Evolutionary conservation across 2,797 vertebrate species (phyloP).

Genomic region (Eulemur albifrons): DNA sequence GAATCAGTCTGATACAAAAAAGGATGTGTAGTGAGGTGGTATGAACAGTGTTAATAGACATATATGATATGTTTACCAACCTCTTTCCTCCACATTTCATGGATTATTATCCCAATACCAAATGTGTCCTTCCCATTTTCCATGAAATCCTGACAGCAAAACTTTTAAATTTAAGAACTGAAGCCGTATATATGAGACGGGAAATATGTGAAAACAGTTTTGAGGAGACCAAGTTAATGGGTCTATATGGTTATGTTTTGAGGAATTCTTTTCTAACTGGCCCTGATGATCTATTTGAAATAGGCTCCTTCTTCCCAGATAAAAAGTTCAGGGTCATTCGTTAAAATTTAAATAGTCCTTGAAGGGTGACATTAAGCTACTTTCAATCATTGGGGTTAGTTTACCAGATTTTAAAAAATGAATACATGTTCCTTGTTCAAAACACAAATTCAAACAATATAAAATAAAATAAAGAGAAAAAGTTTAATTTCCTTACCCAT

Average conservation of each 20-base stretch:
- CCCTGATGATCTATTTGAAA: not conserved
- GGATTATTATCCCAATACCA: not conserved
- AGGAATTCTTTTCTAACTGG: not conserved
- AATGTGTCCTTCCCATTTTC: not conserved
- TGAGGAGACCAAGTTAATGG: not conserved
- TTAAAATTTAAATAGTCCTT: not conserved
- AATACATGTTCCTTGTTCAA: not conserved
- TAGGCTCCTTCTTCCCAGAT: not conserved
- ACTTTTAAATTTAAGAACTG: not conserved
- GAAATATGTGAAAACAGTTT: not conserved
- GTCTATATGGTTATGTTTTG: not conserved
- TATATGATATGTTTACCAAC: not conserved
- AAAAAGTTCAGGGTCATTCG: not conserved
- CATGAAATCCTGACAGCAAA: not conserved
- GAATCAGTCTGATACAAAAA: not conserved
- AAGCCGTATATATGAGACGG: not conserved
- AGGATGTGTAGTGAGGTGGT: not conserved
- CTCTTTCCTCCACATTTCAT: not conserved
- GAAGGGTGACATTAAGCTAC: not conserved
- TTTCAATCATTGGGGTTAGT: not conserved
- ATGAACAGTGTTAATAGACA: not conserved
- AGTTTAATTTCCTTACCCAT: not conserved
- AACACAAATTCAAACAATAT: not conserved
- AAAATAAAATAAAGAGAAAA: conserved; percentile 5
- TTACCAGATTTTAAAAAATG: not conserved